Evolutionary conservation across 2,113 vertebrate genomes (phyloP), one percentile per base, ranked within the genome.

Genomic region (Rhabdornis inornatus): DNA sequence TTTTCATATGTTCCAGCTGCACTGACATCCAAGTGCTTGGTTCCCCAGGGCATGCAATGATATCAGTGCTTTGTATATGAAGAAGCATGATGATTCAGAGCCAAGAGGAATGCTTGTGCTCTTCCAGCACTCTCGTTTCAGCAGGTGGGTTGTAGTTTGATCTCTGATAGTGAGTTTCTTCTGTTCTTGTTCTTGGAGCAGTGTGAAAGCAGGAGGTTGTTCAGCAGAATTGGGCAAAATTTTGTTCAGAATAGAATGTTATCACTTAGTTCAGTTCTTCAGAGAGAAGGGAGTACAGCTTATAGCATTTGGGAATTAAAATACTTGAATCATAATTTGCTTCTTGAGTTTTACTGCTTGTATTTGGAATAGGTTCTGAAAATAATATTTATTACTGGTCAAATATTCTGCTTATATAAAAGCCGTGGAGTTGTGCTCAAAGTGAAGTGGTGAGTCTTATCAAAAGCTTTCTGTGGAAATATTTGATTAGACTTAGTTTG

Each of bases 1-100:
- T 30, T 11, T 74, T 75, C 45, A 23, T 24, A 1, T 6, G 30
- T 64, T 64, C 18, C 40, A 13, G n/a, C 40, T 22, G 59, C 1
- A 2, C 49, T 57, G 88, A 31, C 12, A 2, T 30, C 28, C 37
- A 72, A 1, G 69, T 25, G 82, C 87, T 66, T 0, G 0, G 31
- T 61, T 87, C 50, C 42, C 61, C 42, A 7, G 35, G 13, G 25
- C 56, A 6, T 27, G 47, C 74, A 70, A 0, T 13, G 25, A 0
- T 13, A 25, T 3, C 5, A 1, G 7, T 35, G 65, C 42, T 47
- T 25, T 61, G 33, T 55, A 6, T 30, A 14, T 55, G 75, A 55
- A 57, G 52, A 25, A 33, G 15, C 0, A 2, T 12, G 35, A 40
- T 42, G 33, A 50, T 31, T 44, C 20, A n/a, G 61, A 86, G 53